A percentile compares a stretch with the other conserved stretches of the same genome.
Evolutionary conservation across 2,113 vertebrate genomes (phyloP).

Genomic region (Cephalopterus ornatus): DNA sequence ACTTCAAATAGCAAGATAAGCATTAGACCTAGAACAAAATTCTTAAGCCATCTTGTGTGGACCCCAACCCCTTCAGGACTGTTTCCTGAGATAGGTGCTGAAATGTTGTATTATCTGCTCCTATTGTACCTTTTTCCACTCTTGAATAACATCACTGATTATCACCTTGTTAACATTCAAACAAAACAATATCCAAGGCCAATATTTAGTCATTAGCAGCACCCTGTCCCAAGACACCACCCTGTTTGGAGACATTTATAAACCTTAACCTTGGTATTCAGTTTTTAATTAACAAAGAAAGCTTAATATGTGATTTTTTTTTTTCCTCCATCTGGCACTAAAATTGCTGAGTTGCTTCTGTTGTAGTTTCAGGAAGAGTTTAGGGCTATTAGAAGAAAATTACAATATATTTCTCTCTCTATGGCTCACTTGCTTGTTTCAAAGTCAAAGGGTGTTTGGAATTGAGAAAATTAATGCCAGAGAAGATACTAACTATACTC

Average conservation of each 20-base stretch:
- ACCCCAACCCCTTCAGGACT: not conserved
- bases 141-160: not conserved
- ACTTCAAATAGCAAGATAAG: not conserved
- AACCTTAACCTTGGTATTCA: conserved; percentile 48
- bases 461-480: not conserved
- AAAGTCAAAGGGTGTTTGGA: conserved; percentile 41
- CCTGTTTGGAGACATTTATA: conserved; percentile 55
- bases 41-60: not conserved
- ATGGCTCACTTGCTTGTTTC: conserved; percentile 48
- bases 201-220: not conserved
- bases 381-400: conserved; percentile 66
- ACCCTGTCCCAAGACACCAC: not conserved
- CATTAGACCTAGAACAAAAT: not conserved
- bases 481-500: not conserved
- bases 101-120: not conserved
- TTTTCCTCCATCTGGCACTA: conserved; percentile 60
- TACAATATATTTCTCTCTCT: conserved; percentile 41
- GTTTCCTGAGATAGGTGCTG: not conserved
- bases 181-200: not conserved
- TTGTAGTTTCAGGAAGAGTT: conserved; percentile 65
- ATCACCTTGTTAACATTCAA: conserved; percentile 30
- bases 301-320: conserved; percentile 58
- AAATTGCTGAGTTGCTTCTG: conserved; percentile 74
- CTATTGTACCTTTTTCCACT: not conserved
- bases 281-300: conserved; percentile 77